A percentile compares a stretch with the other conserved stretches of the same genome.
phyloP scores from a whole-genome alignment of 2,113 vertebrate species.

The Crotalus viridis region DNA sequence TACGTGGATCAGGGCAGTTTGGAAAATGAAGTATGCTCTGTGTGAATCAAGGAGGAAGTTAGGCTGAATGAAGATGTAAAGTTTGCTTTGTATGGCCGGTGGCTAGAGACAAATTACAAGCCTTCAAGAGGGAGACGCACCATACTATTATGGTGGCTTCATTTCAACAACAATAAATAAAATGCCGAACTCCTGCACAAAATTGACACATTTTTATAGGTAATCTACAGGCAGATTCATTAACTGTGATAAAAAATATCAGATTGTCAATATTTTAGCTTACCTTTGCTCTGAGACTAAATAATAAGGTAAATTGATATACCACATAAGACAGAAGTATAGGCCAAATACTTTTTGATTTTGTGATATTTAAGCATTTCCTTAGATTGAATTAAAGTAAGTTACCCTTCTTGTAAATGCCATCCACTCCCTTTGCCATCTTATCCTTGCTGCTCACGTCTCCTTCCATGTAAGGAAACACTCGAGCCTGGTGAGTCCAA shows the following conservation, averaged over 20 bases:
- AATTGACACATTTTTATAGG: neutral
- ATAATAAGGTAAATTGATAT: neutral
- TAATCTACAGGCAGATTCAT: neutral
- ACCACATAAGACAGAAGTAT: neutral
- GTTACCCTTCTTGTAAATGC: slow-evolving; percentile 94
- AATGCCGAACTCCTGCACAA: neutral
- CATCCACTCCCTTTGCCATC: slow-evolving; percentile 95
- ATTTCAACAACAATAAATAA: neutral
- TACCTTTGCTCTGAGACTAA: neutral
- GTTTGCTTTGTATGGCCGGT: neutral
- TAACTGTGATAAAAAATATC: neutral
- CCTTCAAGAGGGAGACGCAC: neutral
- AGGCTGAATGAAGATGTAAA: neutral
- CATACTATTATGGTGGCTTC: neutral
- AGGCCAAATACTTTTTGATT: neutral
- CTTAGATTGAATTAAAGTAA: neutral
- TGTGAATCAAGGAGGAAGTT: neutral
- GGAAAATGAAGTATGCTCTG: neutral
- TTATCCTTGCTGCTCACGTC: slow-evolving; percentile 97
- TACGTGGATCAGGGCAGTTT: neutral
- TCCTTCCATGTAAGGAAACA: slow-evolving; percentile 98
- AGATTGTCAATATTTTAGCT: neutral
- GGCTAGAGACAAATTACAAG: neutral
- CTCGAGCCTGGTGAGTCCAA: slow-evolving; percentile 97
- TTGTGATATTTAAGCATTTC: neutral